These are phyloP conservation scores for Galendromus occidentalis DNA, from an alignment of 1,140 invertebrate species.

Conservation along the genomic window DNA sequence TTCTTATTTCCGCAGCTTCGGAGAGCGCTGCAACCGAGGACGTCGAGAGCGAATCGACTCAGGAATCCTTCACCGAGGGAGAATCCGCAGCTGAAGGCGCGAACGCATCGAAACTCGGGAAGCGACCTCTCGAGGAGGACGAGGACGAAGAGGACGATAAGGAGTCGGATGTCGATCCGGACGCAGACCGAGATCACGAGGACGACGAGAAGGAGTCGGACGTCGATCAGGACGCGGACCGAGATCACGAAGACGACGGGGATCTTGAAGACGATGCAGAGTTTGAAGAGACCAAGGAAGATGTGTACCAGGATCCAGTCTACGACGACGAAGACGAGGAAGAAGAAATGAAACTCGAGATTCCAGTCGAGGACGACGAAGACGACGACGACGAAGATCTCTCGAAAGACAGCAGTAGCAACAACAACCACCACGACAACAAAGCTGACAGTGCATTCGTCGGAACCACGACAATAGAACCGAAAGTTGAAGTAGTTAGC, in stretches of 20 bases:
- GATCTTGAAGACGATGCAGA: neutral
- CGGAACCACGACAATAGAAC: too few species aligned
- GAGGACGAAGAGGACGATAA: neutral
- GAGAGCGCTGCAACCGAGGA: neutral
- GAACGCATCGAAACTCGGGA: neutral
- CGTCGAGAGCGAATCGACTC: neutral
- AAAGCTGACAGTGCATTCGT: too few species aligned
- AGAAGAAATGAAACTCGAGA: neutral
- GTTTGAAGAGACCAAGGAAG: neutral
- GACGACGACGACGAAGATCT: neutral
- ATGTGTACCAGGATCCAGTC: neutral
- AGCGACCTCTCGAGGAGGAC: neutral
- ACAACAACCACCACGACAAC: too few species aligned
- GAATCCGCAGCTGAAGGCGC: neutral
- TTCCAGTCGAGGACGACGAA: neutral
- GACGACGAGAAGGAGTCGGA: neutral
- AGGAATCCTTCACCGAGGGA: neutral
- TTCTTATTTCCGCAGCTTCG: neutral
- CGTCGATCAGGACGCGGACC: neutral
- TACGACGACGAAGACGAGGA: constrained; percentile 1
- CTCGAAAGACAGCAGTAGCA: too few species aligned
- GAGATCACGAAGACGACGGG: neutral
- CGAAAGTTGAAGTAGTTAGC: too few species aligned
- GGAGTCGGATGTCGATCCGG: neutral
- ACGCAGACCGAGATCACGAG: neutral